phyloP scores from a whole-genome alignment of 2,797 vertebrate species.

The Falco rusticolus region DNA sequence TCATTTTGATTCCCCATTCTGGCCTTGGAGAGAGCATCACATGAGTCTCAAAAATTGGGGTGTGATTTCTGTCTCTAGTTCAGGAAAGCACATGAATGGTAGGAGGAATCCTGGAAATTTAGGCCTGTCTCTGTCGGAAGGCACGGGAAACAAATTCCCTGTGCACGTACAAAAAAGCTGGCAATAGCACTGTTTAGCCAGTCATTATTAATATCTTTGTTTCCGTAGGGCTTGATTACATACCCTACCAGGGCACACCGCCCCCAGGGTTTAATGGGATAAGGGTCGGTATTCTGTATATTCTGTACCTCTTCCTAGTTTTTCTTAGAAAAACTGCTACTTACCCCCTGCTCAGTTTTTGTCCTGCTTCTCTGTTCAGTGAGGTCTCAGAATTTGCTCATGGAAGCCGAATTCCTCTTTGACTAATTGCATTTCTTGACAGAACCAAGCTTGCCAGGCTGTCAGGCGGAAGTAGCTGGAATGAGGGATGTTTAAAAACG shows the following conservation, averaged over 20 bases:
- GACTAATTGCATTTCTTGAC: neutral
- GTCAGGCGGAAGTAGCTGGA: neutral
- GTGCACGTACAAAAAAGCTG: neutral
- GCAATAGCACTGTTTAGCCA: neutral
- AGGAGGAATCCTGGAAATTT: neutral
- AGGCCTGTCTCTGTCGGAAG: neutral
- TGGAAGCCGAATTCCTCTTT: neutral
- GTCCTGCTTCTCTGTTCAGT: neutral
- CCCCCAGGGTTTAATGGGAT: neutral
- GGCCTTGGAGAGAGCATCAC: neutral
- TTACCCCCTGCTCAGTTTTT: neutral
- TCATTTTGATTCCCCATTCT: neutral
- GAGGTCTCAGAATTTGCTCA: neutral
- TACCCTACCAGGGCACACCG: accelerated
- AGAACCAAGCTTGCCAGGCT: neutral
- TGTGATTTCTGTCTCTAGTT: neutral
- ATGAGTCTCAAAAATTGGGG: neutral
- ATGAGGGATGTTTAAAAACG: neutral
- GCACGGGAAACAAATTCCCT: neutral
- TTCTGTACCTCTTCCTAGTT: neutral
- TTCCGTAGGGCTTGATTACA: neutral
- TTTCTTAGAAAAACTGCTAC: neutral
- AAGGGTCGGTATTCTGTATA: neutral
- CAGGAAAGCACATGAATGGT: neutral
- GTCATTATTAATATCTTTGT: neutral